Percentiles rank a stretch among this genome's conserved stretches.
phyloP scores from a whole-genome alignment of 2,888 invertebrate species.

The Temnothorax rugatulus region DNA sequence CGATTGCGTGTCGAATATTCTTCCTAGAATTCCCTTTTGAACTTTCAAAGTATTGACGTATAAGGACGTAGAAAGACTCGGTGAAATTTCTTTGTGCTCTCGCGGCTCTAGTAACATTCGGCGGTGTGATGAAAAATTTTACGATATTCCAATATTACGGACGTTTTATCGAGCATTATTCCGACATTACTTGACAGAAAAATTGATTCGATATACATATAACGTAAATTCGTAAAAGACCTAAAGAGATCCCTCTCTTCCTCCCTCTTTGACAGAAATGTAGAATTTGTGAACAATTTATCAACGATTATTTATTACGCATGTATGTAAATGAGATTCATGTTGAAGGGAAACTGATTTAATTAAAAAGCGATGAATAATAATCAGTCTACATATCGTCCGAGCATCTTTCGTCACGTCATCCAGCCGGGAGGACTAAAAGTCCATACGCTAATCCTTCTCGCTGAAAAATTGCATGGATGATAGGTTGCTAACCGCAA shows the following conservation, averaged over 20 bases:
- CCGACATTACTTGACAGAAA: conserved; percentile 7
- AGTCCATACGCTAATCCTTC: conserved; percentile 12
- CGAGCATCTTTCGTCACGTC: neutral
- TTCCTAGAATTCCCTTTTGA: neutral
- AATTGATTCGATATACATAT: neutral
- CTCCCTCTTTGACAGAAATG: neutral
- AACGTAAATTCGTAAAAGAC: neutral
- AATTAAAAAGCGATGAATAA: conserved; percentile 30
- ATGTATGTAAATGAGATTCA: neutral
- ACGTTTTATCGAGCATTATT: conserved; percentile 23
- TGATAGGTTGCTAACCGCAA: conserved; percentile 53
- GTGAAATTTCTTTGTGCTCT: neutral
- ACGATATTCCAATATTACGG: neutral
- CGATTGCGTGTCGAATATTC: conserved; percentile 9
- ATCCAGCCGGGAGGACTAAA: neutral
- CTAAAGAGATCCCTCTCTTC: neutral
- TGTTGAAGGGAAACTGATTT: conserved; percentile 31
- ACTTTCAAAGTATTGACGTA: neutral
- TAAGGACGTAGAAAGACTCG: neutral
- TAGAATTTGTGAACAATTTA: neutral
- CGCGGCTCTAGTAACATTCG: neutral
- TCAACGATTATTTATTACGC: conserved; percentile 6
- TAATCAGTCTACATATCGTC: neutral
- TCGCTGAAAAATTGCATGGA: conserved; percentile 29
- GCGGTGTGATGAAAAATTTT: neutral